These are phyloP conservation scores for Enteromius radiatus DNA, from an alignment of 2,797 vertebrate genomes.

Conservation along the genomic window DNA sequence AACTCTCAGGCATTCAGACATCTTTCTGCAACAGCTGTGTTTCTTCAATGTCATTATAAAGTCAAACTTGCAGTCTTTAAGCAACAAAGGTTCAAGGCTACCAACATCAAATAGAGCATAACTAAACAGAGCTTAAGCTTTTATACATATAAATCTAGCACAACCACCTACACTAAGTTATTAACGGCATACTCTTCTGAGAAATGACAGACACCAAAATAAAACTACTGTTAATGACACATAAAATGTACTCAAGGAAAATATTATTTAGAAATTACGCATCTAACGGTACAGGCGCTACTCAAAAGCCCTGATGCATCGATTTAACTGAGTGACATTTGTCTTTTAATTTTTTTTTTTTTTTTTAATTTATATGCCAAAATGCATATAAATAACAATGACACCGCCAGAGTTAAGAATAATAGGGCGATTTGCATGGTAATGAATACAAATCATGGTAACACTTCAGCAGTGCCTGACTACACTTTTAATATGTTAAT, in stretches of 20 bases:
- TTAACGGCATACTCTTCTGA: neutral
- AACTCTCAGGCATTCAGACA: neutral
- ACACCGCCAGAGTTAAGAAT: conserved; percentile 3
- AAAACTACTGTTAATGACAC: neutral
- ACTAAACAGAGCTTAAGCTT: neutral
- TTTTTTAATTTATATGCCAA: neutral
- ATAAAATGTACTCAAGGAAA: neutral
- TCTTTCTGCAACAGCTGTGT: neutral
- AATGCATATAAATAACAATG: neutral
- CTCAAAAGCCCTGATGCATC: neutral
- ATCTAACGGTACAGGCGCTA: neutral
- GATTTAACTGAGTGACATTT: neutral
- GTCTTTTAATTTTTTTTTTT: neutral
- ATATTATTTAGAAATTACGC: neutral
- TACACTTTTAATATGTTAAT: neutral
- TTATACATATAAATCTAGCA: neutral
- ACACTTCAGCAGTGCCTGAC: neutral
- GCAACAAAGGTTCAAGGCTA: neutral
- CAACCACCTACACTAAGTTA: neutral
- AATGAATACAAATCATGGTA: conserved; percentile 13
- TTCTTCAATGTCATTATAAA: neutral
- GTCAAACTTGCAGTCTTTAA: conserved; percentile 4
- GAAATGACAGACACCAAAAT: neutral
- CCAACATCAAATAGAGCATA: neutral
- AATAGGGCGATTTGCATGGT: neutral